Conservation (phyloP, 2,113 vertebrate genomes). For the Pandion haliaetus region DNA sequence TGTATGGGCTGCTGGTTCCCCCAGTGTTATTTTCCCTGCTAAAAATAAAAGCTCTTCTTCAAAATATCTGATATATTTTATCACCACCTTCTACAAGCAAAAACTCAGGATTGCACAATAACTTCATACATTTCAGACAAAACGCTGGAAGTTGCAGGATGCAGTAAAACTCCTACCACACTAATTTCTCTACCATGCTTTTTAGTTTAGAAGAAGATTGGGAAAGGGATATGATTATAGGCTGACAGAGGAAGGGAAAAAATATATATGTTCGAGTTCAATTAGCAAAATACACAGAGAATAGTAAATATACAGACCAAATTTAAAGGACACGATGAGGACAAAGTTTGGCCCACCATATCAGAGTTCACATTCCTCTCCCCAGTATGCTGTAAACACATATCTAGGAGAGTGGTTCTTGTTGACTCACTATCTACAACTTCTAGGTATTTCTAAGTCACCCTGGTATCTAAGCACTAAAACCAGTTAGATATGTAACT, state of each 20-base stretch:
- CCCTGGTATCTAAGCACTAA: not conserved
- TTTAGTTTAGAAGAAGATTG: slow-evolving; percentile 1
- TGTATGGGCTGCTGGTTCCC: not conserved
- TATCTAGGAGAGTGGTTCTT: not conserved
- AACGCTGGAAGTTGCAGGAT: not conserved
- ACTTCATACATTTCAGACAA: not conserved
- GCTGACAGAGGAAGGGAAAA: not conserved
- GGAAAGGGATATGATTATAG: not conserved
- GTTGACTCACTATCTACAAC: not conserved
- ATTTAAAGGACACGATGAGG: accelerated
- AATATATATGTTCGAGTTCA: not conserved
- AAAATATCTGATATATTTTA: slow-evolving; percentile 14
- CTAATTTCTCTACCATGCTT: not conserved
- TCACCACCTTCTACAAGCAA: not conserved
- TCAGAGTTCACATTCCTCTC: not conserved
- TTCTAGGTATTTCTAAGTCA: not conserved
- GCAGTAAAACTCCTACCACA: not conserved
- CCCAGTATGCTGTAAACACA: not conserved
- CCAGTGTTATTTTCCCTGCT: not conserved
- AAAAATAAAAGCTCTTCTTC: slow-evolving; percentile 25
- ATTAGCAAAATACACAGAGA: not conserved
- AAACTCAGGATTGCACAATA: not conserved
- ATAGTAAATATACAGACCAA: not conserved
- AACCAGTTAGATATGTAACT: not conserved
- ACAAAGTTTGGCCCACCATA: not conserved